phyloP scores from a whole-genome alignment of 2,888 invertebrate genomes.

The Bombylius major region DNA sequence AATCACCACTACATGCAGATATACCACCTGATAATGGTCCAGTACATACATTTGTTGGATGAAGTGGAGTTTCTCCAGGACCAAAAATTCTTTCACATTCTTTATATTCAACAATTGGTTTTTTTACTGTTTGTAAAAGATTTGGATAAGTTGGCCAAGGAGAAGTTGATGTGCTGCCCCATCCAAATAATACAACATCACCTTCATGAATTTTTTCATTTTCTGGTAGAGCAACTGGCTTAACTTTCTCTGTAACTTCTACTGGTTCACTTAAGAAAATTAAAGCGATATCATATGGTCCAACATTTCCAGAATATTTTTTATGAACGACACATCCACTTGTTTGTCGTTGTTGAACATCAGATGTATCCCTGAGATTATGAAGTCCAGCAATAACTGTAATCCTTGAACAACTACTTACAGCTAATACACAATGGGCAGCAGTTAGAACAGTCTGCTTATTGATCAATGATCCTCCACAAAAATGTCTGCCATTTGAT shows the following conservation, averaged over 20 bases:
- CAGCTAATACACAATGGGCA: conserved; percentile 23
- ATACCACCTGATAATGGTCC: conserved; percentile 18
- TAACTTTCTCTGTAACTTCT: conserved; percentile 25
- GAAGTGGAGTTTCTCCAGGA: background rate
- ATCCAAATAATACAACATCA: conserved; percentile 20
- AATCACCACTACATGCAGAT: conserved; percentile 37
- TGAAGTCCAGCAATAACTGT: conserved; percentile 35
- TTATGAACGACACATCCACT: conserved; percentile 28
- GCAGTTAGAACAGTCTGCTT: conserved; percentile 35
- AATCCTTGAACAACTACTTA: conserved; percentile 18
- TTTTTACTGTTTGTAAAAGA: conserved; percentile 22
- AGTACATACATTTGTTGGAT: conserved; percentile 13
- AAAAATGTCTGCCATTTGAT: conserved; percentile 16
- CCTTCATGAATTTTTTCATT: conserved; percentile 23
- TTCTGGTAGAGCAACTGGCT: conserved; percentile 31
- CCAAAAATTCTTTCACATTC: conserved; percentile 3
- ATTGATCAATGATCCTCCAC: conserved; percentile 38
- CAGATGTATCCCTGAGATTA: conserved; percentile 21
- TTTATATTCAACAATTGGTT: conserved; percentile 6
- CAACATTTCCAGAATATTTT: conserved; percentile 29
- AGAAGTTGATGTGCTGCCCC: conserved; percentile 21
- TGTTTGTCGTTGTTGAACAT: conserved; percentile 25
- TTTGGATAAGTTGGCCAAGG: conserved; percentile 13
- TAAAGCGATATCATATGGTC: conserved; percentile 43
- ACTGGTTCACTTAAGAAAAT: conserved; percentile 28